Evolutionary conservation across 2,113 vertebrate genomes (phyloP).

Genomic region (Bufo gargarizans): DNA sequence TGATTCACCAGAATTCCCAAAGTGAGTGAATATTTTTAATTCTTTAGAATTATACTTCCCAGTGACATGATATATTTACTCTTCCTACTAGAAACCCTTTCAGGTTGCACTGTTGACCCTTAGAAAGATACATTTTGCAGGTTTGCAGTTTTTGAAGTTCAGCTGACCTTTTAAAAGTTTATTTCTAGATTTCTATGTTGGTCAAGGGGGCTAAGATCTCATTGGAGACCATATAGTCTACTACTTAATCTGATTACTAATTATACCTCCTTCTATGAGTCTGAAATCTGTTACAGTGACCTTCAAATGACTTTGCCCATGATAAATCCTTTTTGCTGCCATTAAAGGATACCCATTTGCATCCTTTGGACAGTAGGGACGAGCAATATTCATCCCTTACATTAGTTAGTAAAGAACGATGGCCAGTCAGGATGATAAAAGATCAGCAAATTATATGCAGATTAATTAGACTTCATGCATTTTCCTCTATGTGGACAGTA

Average conservation of each 20-base stretch:
- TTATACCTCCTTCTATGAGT: background rate
- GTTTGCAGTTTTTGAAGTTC: background rate
- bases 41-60: background rate
- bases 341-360: slow-evolving; percentile 37
- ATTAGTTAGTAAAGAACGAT: slow-evolving; percentile 26
- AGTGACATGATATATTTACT: background rate
- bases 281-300: background rate
- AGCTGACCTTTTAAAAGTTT: background rate
- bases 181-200: background rate
- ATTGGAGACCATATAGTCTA: background rate
- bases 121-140: background rate
- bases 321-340: background rate
- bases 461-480: slow-evolving; percentile 23
- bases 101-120: background rate
- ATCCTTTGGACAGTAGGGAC: background rate
- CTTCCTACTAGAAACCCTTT: background rate
- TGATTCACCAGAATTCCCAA: background rate
- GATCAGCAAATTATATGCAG: slow-evolving; percentile 44
- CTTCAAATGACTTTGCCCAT: slow-evolving; percentile 18
- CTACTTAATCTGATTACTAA: background rate
- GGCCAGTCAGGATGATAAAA: slow-evolving; percentile 34
- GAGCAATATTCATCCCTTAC: slow-evolving; percentile 15
- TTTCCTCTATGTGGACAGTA: background rate
- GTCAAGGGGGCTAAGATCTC: background rate
- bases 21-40: background rate